A percentile compares a stretch with the other conserved stretches of the same genome.
These are phyloP conservation scores for Hemiscyllium ocellatum DNA, from an alignment of 2,113 vertebrate genomes.

Conservation along the genomic window DNA sequence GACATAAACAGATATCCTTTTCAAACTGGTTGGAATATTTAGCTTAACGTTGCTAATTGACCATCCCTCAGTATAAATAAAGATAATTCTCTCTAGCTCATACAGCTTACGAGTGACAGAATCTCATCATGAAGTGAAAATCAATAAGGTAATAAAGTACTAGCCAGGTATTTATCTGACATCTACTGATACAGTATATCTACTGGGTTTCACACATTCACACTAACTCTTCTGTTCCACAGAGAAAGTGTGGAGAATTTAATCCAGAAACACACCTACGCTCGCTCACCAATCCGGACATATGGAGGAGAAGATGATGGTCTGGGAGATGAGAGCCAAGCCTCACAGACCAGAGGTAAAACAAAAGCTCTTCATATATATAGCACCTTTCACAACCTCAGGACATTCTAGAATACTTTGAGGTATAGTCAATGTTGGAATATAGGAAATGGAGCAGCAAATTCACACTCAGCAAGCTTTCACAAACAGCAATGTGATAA, in stretches of 20 bases:
- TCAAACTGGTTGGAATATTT: not conserved
- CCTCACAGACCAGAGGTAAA: slow-evolving; percentile 77
- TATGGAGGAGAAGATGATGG: slow-evolving; percentile 85
- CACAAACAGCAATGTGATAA: not conserved
- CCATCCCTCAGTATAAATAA: no score
- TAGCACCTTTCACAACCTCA: not conserved
- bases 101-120: not conserved
- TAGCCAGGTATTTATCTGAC: slow-evolving; percentile 38
- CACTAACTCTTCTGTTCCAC: slow-evolving; percentile 46
- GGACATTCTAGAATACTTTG: no score
- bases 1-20: not conserved
- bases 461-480: not conserved
- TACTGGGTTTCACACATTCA: not conserved
- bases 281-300: slow-evolving; percentile 89
- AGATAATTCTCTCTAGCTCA: not conserved
- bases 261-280: slow-evolving; percentile 98
- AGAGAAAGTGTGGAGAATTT: slow-evolving; percentile 97
- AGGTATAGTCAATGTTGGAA: not conserved
- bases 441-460: not conserved
- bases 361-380: not conserved
- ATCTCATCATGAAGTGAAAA: not conserved
- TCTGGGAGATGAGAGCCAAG: slow-evolving; percentile 78
- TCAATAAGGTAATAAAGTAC: not conserved
- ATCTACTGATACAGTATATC: slow-evolving; percentile 41
- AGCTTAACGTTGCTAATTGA: not conserved